These are phyloP conservation scores for Lasioglossum leucozonium DNA, from an alignment of 2,888 invertebrate genomes.

Conservation along the genomic window DNA sequence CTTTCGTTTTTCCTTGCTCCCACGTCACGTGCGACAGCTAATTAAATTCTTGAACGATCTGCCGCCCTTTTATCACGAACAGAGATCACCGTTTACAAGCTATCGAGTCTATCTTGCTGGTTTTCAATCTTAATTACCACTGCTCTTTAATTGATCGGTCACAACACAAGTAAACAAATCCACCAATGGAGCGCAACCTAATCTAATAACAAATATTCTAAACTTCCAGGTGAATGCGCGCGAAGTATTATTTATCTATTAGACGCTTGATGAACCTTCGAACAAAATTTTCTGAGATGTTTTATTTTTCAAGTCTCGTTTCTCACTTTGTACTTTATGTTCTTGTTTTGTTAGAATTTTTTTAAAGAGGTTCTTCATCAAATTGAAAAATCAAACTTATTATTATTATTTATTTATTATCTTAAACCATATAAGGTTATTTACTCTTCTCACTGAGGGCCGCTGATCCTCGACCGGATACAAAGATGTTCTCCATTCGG, in stretches of 20 bases:
- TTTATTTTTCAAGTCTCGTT: background rate
- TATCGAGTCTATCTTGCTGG: background rate
- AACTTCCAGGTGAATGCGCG: too few species aligned
- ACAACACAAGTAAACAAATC: background rate
- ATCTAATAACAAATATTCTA: background rate
- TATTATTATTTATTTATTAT: too few species aligned
- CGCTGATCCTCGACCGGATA: background rate
- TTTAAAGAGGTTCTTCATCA: background rate
- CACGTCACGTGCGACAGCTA: background rate
- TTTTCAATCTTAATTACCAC: background rate
- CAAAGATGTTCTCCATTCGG: background rate
- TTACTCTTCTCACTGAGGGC: background rate
- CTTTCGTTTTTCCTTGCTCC: background rate
- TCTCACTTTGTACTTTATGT: background rate
- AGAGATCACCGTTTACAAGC: background rate
- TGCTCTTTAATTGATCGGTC: background rate
- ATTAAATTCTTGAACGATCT: background rate
- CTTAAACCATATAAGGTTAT: too few species aligned
- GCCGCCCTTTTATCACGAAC: conserved; percentile 19
- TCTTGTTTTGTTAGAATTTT: background rate
- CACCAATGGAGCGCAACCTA: too few species aligned
- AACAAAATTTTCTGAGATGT: background rate
- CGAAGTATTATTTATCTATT: too few species aligned
- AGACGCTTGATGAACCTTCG: too few species aligned
- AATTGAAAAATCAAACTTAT: background rate